Base-by-base conservation (phyloP, 2,797 vertebrate genomes). In the Macropodus opercularis region DNA sequence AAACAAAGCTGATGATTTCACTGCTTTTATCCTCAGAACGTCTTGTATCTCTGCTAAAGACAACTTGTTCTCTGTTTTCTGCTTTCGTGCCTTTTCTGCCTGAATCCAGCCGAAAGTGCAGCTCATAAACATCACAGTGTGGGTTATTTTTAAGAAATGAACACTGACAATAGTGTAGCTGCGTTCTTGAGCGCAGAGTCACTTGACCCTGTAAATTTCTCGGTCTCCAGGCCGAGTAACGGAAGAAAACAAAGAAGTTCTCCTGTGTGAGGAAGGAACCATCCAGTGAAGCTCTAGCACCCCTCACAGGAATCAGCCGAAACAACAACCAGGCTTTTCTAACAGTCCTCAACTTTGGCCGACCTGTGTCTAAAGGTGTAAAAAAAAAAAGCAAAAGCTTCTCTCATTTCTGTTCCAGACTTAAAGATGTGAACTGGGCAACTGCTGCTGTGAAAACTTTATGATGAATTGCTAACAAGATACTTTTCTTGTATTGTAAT, bases 151-250 rank as follows among this genome's bases (percentile, higher is more conserved):
- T 48, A 29, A 46, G 44, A 58, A 69, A 36, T 66, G 27, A 60
- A 6, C 32, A 32, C 35, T 19, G 13, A 47, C 52, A 62, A 65
- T 55, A 52, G 55, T 29, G 61, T 60, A 75, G 57, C 24, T 55
- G 34, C 21, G 58, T 18, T 38, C 48, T 61, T 44, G 26, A 41
- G 14, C 8, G 10, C 39, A 24, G 3, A 71, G 59, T 75, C 60
- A 77, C 49, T 74, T 82, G 74, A 82, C 72, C 57, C 63, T 62
- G 60, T 31, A 69, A 34, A 81, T 67, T 22, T 58, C 35, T 44
- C 61, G 68, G 39, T 75, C 63, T 79, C 46, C 67, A 77, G 69
- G 63, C 43, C 43, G 19, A 70, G 58, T 15, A 69, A 21, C 26
- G 49, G 36, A 12, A 46, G 43, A 54, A 44, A 74, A 73, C 63